These are phyloP conservation scores for Telenomus remus DNA, from an alignment of 1,140 invertebrate species.

Conservation along the genomic window DNA sequence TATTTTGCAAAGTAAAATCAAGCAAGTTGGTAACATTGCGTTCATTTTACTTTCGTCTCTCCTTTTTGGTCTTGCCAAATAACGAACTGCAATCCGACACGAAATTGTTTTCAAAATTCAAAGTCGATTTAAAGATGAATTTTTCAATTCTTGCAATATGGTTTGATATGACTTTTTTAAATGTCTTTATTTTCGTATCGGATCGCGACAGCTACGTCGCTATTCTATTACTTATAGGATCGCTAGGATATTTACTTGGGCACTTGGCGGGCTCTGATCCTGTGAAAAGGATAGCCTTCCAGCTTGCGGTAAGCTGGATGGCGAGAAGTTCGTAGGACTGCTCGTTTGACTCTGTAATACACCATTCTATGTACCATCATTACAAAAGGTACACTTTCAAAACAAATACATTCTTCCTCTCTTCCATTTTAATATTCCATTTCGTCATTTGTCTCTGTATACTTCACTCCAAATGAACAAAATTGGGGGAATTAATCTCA, in stretches of 20 bases:
- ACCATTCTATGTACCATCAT: constrained; percentile 65
- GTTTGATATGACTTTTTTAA: too few species aligned
- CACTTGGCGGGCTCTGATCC: constrained; percentile 74
- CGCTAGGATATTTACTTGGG: constrained; percentile 74
- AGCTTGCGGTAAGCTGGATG: constrained; percentile 79
- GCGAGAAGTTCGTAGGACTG: constrained; percentile 84
- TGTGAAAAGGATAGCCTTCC: constrained; percentile 76
- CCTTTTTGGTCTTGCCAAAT: neutral
- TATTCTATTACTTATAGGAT: constrained; percentile 58
- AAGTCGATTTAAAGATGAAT: too few species aligned
- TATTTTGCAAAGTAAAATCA: constrained; percentile 41
- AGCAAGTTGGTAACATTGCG: constrained; percentile 33
- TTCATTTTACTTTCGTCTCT: constrained; percentile 28
- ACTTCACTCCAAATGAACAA: too few species aligned
- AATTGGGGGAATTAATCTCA: too few species aligned
- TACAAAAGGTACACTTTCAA: constrained; percentile 34
- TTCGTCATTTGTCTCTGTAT: too few species aligned
- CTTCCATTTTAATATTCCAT: too few species aligned
- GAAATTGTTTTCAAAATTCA: constrained; percentile 15
- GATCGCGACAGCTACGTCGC: constrained; percentile 42
- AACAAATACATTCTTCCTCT: neutral
- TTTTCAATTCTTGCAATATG: too few species aligned
- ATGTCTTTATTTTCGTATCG: constrained; percentile 58
- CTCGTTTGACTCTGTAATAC: constrained; percentile 82
- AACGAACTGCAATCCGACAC: constrained; percentile 37